Conservation (phyloP, 2,113 vertebrate species). For the Chamaea fasciata region DNA sequence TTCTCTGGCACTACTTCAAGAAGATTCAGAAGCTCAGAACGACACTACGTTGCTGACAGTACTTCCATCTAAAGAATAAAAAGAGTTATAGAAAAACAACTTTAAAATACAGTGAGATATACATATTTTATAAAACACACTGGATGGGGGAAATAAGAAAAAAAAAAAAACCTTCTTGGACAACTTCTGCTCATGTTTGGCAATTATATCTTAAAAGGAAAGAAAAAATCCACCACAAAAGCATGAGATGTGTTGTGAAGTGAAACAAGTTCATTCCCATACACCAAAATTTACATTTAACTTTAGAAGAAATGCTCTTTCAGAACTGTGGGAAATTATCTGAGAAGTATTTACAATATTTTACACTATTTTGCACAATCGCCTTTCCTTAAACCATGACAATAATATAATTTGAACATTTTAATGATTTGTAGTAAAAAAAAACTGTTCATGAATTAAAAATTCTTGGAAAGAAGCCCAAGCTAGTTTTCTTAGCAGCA, state of each 20-base stretch:
- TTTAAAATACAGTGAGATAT: neutral
- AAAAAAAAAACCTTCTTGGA: neutral
- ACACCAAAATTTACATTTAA: neutral
- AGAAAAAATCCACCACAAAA: neutral
- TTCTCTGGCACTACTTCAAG: constrained; percentile 31
- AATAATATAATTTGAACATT: neutral
- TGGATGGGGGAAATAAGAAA: neutral
- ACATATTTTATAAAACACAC: neutral
- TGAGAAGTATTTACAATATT: neutral
- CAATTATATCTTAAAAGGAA: neutral
- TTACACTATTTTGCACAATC: neutral
- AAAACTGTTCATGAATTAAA: neutral
- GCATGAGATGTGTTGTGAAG: neutral
- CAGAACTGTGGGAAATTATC: neutral
- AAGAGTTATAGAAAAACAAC: neutral
- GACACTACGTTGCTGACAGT: neutral
- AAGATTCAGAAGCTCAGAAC: neutral
- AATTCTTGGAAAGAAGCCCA: neutral
- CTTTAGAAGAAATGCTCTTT: neutral
- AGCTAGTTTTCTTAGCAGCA: neutral
- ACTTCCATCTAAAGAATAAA: neutral
- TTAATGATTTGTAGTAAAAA: neutral
- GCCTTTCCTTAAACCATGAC: neutral
- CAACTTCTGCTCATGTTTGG: neutral
- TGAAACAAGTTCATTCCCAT: neutral